Base-by-base conservation (phyloP, 2,113 vertebrate genomes). In the Sigmodon hispidus region DNA sequence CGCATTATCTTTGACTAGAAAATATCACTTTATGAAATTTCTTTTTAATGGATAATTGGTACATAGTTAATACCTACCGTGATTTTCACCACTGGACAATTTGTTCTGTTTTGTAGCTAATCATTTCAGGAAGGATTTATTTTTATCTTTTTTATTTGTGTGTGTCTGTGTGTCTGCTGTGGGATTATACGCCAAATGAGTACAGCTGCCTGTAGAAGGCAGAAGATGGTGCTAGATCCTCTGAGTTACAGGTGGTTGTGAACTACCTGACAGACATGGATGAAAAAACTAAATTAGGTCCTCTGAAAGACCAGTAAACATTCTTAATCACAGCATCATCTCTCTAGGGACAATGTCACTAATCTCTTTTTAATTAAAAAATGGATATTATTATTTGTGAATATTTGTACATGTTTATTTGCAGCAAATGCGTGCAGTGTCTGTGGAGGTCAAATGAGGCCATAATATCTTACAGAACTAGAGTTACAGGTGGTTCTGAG, bases 1-100 rank as follows among this genome's bases (percentile, higher is more conserved):
- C 96, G n/a, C 87, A 96, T 80, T 95, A 73, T 97, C 69, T 97
- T 48, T 97, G 83, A 91, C 96, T 94, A 87, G 86, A 92, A 97
- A 98, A 97, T 97, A 91, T 69, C 93, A 97, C 84, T 87, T n/a
- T 93, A 86, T 90, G 67, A 72, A 95, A 81, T 70, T 95, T 96
- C 15, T 45, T 93, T 85, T 92, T 90, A 94, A 31, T 73, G 61
- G 17, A 48, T 93, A 97, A 97, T 94, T 95, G 79, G 96, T 96
- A 21, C 90, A 85, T 84, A 96, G 45, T 96, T 97, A 93, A 45
- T 94, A 96, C 36, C 40, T 77, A 90, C 36, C 90, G 36, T 95
- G 61, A 76, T 70, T 97, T 85, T 40, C 45, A 72, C 40, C 48
- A 73, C 7, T 43, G 50, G 73, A 91, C 59, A 81, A 89, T 7